These are phyloP conservation scores for Chondrilla cf. caribensis DNA, from an alignment of 37 sponge, comb jelly and placozoan genomes.

Conservation along the genomic window DNA sequence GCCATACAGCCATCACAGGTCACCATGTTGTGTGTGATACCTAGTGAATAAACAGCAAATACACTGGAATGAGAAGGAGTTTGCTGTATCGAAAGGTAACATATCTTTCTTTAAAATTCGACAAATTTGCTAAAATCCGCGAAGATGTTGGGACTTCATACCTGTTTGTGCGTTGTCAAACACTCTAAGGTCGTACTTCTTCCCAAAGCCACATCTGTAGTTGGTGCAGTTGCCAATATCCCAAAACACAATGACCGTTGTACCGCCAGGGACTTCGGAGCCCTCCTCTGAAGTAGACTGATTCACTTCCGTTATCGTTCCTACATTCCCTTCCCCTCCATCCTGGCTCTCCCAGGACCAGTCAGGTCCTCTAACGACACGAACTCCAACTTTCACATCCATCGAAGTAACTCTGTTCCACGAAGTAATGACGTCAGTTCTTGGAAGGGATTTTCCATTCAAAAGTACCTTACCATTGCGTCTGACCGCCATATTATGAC, in stretches of 20 bases:
- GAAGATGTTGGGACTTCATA: no score
- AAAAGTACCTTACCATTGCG: neutral
- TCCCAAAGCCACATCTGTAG: conserved; percentile 65
- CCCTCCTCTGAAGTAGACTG: neutral
- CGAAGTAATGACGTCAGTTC: neutral
- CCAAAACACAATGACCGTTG: conserved; percentile 82
- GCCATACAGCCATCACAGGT: conserved; percentile 65
- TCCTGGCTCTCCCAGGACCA: conserved; percentile 87
- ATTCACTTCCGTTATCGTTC: conserved; percentile 73
- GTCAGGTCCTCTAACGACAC: conserved; percentile 86
- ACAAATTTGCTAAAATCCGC: no score
- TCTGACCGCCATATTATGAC: no score
- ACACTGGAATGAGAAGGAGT: no score
- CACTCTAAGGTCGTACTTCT: conserved; percentile 64
- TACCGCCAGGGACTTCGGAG: neutral
- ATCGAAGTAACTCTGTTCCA: neutral
- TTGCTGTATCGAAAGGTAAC: no score
- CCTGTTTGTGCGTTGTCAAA: conserved; percentile 62
- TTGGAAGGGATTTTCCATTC: neutral
- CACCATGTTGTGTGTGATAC: conserved; percentile 23
- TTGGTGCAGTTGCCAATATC: conserved; percentile 73
- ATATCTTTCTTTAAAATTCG: no score
- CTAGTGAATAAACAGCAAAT: conserved; percentile 6
- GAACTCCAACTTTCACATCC: conserved; percentile 45
- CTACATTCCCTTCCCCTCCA: conserved; percentile 79